Percentiles rank a stretch among this genome's conserved stretches.
phyloP scores from a whole-genome alignment of 1,140 invertebrate species.

The Diabrotica undecimpunctata region DNA sequence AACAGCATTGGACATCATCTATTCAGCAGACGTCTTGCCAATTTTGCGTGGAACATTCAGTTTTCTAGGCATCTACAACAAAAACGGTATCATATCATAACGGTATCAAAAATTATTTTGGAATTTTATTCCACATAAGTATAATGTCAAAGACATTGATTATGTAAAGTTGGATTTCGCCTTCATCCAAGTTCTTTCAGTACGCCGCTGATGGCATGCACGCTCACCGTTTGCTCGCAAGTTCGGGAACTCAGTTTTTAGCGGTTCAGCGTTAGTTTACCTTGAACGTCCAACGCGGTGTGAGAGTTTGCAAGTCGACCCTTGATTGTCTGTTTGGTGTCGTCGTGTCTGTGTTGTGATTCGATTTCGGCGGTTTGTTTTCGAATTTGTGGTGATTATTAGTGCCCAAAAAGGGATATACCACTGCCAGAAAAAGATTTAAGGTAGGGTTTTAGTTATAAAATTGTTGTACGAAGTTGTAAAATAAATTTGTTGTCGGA shows the following conservation, averaged over 20 bases:
- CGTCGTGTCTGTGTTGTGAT: background rate
- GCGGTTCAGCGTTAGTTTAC: background rate
- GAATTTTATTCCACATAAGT: too few species aligned
- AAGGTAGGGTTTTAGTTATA: background rate
- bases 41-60: too few species aligned
- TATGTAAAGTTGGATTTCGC: too few species aligned
- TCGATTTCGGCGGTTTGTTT: conserved; percentile 1
- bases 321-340: background rate
- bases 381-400: background rate
- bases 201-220: background rate
- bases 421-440: background rate
- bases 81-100: too few species aligned
- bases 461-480: too few species aligned
- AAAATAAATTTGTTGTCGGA: too few species aligned
- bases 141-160: too few species aligned
- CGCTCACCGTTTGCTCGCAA: background rate
- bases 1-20: too few species aligned
- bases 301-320: background rate
- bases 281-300: background rate
- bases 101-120: too few species aligned
- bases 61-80: too few species aligned
- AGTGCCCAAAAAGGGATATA: background rate
- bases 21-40: too few species aligned
- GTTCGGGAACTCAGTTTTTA: background rate
- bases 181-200: too few species aligned